phyloP scores from a whole-genome alignment of 2,797 vertebrate species.

The Falco rusticolus region DNA sequence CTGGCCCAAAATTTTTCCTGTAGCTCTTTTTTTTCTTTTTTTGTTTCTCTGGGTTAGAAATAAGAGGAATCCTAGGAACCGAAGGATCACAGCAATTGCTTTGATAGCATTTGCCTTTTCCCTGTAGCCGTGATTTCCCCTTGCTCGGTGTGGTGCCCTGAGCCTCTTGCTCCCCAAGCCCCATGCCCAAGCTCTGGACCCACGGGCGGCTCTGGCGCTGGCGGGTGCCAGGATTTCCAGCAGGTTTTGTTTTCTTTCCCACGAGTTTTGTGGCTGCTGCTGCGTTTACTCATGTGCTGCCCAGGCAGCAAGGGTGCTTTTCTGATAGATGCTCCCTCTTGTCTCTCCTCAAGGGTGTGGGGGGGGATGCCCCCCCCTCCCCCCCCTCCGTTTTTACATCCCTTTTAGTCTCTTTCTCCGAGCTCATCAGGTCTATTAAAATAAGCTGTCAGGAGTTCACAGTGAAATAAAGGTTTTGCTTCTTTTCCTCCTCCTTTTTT shows the following conservation, averaged over 20 bases:
- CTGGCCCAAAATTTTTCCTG: background rate
- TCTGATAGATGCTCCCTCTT: background rate
- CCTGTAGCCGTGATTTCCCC: background rate
- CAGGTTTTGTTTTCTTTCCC: slow-evolving; percentile 67
- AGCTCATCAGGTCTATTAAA: background rate
- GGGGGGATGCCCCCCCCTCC: background rate
- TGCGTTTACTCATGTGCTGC: slow-evolving; percentile 57
- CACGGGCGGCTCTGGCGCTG: background rate
- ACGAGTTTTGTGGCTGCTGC: background rate
- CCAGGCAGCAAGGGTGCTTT: slow-evolving; percentile 7
- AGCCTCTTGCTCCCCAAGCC: background rate
- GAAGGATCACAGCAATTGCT: background rate
- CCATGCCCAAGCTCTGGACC: background rate
- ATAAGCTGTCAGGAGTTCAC: background rate
- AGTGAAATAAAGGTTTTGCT: background rate
- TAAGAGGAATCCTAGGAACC: background rate
- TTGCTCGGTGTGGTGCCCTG: background rate
- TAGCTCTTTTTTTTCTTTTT: background rate
- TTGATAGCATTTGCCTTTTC: background rate
- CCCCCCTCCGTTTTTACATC: background rate
- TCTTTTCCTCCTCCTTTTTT: background rate
- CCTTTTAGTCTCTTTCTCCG: background rate
- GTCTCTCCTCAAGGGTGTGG: accelerated
- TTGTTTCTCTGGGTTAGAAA: background rate
- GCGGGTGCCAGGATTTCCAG: slow-evolving; percentile 6